phyloP scores from a whole-genome alignment of 2,888 invertebrate species.

The Alentia gelatinosa region DNA sequence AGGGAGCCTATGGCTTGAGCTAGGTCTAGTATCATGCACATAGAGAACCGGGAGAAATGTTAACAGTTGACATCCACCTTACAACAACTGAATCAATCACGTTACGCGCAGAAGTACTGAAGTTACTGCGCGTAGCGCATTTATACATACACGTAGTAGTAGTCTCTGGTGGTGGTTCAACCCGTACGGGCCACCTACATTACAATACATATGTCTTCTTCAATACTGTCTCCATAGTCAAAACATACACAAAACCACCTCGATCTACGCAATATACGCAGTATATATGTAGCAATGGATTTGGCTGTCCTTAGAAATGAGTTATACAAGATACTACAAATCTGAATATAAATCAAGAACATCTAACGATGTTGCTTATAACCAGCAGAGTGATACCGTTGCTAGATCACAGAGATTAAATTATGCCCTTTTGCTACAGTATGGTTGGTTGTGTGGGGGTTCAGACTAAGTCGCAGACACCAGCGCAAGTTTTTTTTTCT shows the following conservation, averaged over 20 bases:
- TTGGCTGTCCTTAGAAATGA: not conserved
- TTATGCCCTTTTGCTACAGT: not conserved
- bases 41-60: not conserved
- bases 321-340: not conserved
- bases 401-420: conserved; percentile 19
- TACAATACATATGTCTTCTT: not conserved
- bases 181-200: not conserved
- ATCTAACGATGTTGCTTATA: not conserved
- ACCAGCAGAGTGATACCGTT: conserved; percentile 34
- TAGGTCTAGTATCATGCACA: not conserved
- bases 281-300: not conserved
- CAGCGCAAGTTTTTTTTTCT: too few species aligned
- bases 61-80: not conserved
- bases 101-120: not conserved
- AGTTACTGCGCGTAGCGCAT: not conserved
- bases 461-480: too few species aligned
- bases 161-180: too few species aligned
- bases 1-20: not conserved
- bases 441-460: too few species aligned
- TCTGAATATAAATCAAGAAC: not conserved
- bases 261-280: not conserved
- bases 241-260: not conserved
- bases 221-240: not conserved
- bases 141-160: too few species aligned
- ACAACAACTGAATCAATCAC: not conserved